Percentiles rank a stretch among this genome's conserved stretches.
Conservation (phyloP, 2,797 vertebrate genomes). For the Nasua narica region DNA sequence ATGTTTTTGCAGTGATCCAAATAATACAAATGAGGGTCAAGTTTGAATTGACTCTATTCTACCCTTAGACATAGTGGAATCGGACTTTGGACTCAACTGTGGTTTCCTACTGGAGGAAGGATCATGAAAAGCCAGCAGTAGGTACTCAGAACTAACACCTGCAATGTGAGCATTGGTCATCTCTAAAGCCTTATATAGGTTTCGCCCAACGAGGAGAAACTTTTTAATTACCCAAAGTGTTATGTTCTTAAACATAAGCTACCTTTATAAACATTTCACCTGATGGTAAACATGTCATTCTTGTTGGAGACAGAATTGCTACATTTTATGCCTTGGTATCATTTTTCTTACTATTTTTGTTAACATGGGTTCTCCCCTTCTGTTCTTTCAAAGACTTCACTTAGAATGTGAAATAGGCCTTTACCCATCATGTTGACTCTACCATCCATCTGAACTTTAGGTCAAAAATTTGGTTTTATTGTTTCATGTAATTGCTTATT, state of each 20-base stretch:
- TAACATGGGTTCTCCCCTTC: not conserved
- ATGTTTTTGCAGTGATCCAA: constrained; percentile 4
- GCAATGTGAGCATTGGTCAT: not conserved
- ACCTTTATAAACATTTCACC: constrained; percentile 56
- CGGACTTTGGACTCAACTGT: constrained; percentile 8
- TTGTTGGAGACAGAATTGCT: not conserved
- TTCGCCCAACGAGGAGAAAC: constrained; percentile 59
- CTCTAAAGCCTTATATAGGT: constrained; percentile 56
- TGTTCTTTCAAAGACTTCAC: not conserved
- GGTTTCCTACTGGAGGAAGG: constrained; percentile 41
- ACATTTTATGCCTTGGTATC: not conserved
- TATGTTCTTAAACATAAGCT: constrained; percentile 50
- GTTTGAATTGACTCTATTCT: not conserved
- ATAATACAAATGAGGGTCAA: not conserved
- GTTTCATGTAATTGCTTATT: constrained; percentile 28
- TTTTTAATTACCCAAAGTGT: constrained; percentile 41
- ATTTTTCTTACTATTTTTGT: not conserved
- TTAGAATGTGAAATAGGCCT: constrained; percentile 8
- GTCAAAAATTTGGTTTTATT: not conserved
- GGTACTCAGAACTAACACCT: not conserved
- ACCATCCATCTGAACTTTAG: not conserved
- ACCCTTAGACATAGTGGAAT: not conserved
- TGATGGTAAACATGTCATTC: not conserved
- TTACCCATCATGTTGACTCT: not conserved
- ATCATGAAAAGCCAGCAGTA: not conserved